Conservation (phyloP, 2,888 invertebrate species). For the Achlya flavicornis region DNA sequence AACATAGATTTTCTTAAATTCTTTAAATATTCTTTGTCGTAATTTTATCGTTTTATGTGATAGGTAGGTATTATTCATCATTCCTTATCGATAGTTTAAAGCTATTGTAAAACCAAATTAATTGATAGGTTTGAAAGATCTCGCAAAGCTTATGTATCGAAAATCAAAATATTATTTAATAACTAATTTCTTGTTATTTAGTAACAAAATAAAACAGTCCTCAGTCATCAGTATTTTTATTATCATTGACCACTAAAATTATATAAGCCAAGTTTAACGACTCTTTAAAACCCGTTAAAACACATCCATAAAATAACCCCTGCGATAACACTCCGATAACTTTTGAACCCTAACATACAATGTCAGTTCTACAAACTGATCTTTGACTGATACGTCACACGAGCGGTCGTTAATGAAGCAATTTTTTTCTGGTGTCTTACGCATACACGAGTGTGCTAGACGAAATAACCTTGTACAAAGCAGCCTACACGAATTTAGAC, state of each 20-base stretch:
- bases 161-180: too few relatives aligned
- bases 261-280: background rate
- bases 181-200: too few relatives aligned
- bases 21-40: too few relatives aligned
- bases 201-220: too few relatives aligned
- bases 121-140: too few relatives aligned
- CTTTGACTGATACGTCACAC: slow-evolving; percentile 60
- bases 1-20: too few relatives aligned
- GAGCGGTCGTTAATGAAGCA: slow-evolving; percentile 68
- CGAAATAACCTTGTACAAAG: slow-evolving; percentile 59
- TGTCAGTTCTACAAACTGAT: slow-evolving; percentile 34
- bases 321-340: background rate
- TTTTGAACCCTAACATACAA: slow-evolving; percentile 2
- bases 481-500: slow-evolving; percentile 57
- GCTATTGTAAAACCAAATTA: too few relatives aligned
- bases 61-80: too few relatives aligned
- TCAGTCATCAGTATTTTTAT: background rate
- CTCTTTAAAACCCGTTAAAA: background rate
- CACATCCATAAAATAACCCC: background rate
- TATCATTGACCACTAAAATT: background rate
- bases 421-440: slow-evolving; percentile 68
- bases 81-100: too few relatives aligned
- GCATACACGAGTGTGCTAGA: slow-evolving; percentile 62
- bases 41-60: too few relatives aligned
- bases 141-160: too few relatives aligned